Evolutionary conservation across 2,888 invertebrate species (phyloP).

Genomic region (Chesias legatella): DNA sequence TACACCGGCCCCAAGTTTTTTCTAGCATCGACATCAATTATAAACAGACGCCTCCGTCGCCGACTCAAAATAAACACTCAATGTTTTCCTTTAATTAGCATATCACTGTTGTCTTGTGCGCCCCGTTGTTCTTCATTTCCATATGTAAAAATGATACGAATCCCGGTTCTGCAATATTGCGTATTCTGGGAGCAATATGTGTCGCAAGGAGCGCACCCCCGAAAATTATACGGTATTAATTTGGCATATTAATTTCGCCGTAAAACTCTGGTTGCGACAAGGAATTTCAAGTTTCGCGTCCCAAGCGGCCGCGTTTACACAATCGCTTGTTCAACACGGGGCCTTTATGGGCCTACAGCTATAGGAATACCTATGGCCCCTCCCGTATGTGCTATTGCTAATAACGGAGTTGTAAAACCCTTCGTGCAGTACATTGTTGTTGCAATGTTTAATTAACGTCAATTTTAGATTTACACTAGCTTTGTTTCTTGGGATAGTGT

Average conservation of each 20-base stretch:
- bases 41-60: conserved; percentile 44
- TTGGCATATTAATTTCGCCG: conserved; percentile 81
- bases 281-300: conserved; percentile 75
- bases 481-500: conserved; percentile 10
- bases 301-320: conserved; percentile 75
- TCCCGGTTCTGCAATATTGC: conserved; percentile 40
- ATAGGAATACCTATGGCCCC: conserved; percentile 54
- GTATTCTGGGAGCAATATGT: conserved; percentile 24
- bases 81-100: conserved; percentile 79
- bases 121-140: conserved; percentile 72
- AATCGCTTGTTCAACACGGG: conserved; percentile 54
- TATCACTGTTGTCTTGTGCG: conserved; percentile 76
- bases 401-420: conserved; percentile 58
- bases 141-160: conserved; percentile 78
- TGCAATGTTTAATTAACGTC: conserved; percentile 37
- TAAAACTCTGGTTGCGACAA: conserved; percentile 80
- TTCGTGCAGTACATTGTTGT: conserved; percentile 39
- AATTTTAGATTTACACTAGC: conserved; percentile 23
- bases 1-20: conserved; percentile 5
- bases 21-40: conserved; percentile 24
- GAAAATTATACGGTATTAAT: conserved; percentile 81
- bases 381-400: conserved; percentile 59
- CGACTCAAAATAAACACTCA: conserved; percentile 67
- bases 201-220: conserved; percentile 70
- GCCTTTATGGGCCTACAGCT: conserved; percentile 59